Evolutionary conservation across 2,888 invertebrate genomes (phyloP).

Genomic region (Cetonia aurata): DNA sequence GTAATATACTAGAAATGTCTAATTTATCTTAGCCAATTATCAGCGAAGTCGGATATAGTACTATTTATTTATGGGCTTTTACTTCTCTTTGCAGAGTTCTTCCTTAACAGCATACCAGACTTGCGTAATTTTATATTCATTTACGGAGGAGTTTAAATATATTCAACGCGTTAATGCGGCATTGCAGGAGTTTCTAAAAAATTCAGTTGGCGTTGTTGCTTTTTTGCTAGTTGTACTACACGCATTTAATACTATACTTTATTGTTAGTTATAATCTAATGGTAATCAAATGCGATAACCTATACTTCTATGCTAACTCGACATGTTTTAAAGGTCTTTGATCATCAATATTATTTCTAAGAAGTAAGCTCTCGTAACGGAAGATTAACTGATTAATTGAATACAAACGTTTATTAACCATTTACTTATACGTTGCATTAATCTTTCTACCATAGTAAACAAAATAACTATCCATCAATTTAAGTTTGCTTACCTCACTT

Average conservation of each 20-base stretch:
- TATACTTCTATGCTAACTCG: too few relatives aligned
- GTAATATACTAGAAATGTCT: slow-evolving; percentile 63
- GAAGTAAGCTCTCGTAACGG: not conserved
- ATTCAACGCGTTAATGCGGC: not conserved
- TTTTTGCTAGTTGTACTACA: too few relatives aligned
- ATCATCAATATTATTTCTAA: too few relatives aligned
- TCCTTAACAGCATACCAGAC: slow-evolving; percentile 34
- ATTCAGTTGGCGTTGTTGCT: too few relatives aligned
- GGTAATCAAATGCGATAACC: too few relatives aligned
- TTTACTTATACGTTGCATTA: slow-evolving; percentile 21
- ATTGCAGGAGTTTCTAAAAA: too few relatives aligned
- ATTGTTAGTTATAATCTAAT: too few relatives aligned
- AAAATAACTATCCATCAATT: slow-evolving; percentile 25
- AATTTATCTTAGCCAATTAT: slow-evolving; percentile 65
- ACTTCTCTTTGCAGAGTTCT: slow-evolving; percentile 26
- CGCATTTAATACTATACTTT: too few relatives aligned
- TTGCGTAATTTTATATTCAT: slow-evolving; percentile 35
- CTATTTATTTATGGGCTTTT: slow-evolving; percentile 49
- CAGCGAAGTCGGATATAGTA: slow-evolving; percentile 50
- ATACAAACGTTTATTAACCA: slow-evolving; percentile 24
- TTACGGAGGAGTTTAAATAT: slow-evolving; percentile 24
- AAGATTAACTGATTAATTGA: slow-evolving; percentile 25
- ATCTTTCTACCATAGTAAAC: slow-evolving; percentile 22
- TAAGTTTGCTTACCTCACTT: slow-evolving; percentile 20
- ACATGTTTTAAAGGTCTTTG: too few relatives aligned